These are phyloP conservation scores for Rhorus exstirpatorius DNA, from an alignment of 2,888 invertebrate species.

Conservation along the genomic window DNA sequence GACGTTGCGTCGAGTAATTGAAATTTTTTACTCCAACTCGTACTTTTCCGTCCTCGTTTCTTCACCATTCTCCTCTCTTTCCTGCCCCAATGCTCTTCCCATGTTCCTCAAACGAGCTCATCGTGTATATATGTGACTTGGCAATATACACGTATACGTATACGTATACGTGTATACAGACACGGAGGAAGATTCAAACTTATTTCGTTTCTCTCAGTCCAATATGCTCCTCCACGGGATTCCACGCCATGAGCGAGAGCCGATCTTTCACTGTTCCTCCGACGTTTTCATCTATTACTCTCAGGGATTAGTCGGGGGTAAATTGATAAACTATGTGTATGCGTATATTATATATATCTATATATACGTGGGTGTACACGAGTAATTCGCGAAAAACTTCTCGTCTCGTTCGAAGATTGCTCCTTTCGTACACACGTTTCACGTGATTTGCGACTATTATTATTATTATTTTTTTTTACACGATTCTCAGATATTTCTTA, in stretches of 20 bases:
- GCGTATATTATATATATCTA: conserved; percentile 9
- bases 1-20: conserved; percentile 69
- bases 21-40: conserved; percentile 62
- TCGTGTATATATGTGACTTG: conserved; percentile 2
- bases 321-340: conserved; percentile 16
- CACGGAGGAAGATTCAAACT: conserved; percentile 50
- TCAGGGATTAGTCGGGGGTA: conserved; percentile 56
- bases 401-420: conserved; percentile 3
- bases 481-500: no score
- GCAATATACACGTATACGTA: not conserved
- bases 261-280: conserved; percentile 32
- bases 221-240: conserved; percentile 36
- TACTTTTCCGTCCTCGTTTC: conserved; percentile 29
- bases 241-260: conserved; percentile 34
- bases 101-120: conserved; percentile 44
- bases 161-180: not conserved
- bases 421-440: no score
- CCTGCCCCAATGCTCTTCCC: conserved; percentile 18
- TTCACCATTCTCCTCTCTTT: conserved; percentile 34
- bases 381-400: conserved; percentile 19
- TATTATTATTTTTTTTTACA: not conserved
- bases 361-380: no score
- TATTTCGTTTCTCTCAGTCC: conserved; percentile 53
- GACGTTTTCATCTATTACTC: conserved; percentile 59
- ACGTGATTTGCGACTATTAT: not conserved